Base-by-base conservation (phyloP, 2,888 invertebrate genomes). In the Omphaloscelis lunosa region DNA sequence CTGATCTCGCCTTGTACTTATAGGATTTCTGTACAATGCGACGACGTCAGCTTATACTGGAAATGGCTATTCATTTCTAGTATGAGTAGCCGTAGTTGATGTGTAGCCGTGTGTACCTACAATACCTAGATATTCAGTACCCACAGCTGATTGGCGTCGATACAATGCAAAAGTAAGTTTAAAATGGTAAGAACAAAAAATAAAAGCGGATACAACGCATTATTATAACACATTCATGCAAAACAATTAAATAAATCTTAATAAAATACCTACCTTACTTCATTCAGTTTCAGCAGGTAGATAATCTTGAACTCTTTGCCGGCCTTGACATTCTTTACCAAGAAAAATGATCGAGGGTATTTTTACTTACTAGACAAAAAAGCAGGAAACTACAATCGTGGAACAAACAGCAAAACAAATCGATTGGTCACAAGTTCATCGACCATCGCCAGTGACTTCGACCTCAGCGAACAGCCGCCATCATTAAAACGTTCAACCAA, bases 351-450 rank as follows among this genome's bases (percentile, higher is more conserved):
- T 80, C 20, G 79, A 66, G 62, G 77, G 74, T 82, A 77, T 76
- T 83, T 77, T 67, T 67, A 86, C 72, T 45, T 39, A 56, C 45
- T 65, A 68, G 75, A 76, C 68, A 79, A 84, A 85, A 86, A 85
- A 76, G 48, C 75, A 80, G 80, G 76, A 77, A 85, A 82, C 74
- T 58, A 83, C 80, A 82, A 80, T 79, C 73, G 71, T 82, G 72
- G 88, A 87, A 90, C 87, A 89, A 90, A 84, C 82, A 80, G 85
- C 85, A 86, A 80, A 86, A 85, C 89, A 63, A 90, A 91, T 89
- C 86, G 78, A 90, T 91, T 87, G 66, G 86, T 69, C 81, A 87
- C 90, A 90, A 90, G 93, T 92, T 94, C 93, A 90, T 89, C 89
- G 92, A 93, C 93, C 89, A 86, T 84, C 77, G 71, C 63, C 75